Percentiles rank a stretch among this genome's conserved stretches.
Evolutionary conservation across 2,113 vertebrate species (phyloP).

Genomic region (Oxygymnocypris stewartii): DNA sequence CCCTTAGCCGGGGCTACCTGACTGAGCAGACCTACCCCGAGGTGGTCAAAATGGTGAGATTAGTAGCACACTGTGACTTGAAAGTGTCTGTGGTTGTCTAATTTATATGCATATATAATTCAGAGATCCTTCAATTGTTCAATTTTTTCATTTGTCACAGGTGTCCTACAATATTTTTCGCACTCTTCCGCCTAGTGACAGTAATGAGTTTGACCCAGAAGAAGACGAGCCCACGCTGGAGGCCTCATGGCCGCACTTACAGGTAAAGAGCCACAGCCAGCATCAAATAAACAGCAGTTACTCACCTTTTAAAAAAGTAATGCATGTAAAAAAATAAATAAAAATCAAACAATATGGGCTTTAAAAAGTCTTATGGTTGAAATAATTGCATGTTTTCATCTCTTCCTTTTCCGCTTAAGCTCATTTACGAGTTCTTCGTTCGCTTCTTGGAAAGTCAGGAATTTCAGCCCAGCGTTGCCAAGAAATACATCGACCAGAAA

Average conservation of each 20-base stretch:
- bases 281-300: not conserved
- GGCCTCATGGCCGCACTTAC: constrained; percentile 98
- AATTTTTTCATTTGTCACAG: constrained; percentile 60
- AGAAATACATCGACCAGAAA: constrained; percentile 88
- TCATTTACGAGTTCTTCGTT: constrained; percentile 89
- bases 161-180: constrained; percentile 99
- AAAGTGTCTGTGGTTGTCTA: not conserved
- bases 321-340: not conserved
- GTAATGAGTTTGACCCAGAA: constrained; percentile 98
- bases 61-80: not conserved
- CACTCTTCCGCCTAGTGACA: constrained; percentile 98
- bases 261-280: constrained; percentile 72
- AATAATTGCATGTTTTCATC: not conserved
- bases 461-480: constrained; percentile 89
- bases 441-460: constrained; percentile 87
- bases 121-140: not conserved
- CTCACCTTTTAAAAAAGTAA: not conserved
- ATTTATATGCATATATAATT: not conserved
- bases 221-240: constrained; percentile 98
- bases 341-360: not conserved
- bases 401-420: constrained; percentile 63
- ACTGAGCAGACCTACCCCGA: constrained; percentile 99
- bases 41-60: constrained; percentile 98
- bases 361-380: not conserved
- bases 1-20: constrained; percentile 98